Evolutionary conservation across 2,888 invertebrate species (phyloP), one percentile per base, ranked within the genome.

Genomic region (Drepanosiphum platanoidis): DNA sequence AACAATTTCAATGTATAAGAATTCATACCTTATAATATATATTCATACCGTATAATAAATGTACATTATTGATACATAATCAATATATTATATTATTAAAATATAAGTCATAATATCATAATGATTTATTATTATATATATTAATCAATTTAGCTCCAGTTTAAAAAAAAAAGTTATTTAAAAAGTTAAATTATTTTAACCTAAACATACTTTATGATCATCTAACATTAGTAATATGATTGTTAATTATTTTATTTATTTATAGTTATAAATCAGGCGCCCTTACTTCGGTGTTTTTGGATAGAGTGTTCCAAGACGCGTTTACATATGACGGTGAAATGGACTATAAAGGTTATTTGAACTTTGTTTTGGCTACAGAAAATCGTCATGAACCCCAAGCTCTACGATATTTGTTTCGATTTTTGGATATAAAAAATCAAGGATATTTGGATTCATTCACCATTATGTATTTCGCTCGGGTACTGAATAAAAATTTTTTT

Each of bases 321-420:
- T 92, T 97, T 5, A 98, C 98, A 0, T 98, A 97, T 89, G 96
- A 97, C 88, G 96, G 95, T 0, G 96, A 97, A 90, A 96, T 97
- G 95, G 98, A 99, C 90, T 99, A 98, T 91, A 98, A 98, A 90
- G 97, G 97, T 0, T 99, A 97, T 90, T 91, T 99, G 36, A 97
- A 98, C 89, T 94, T 99, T 89, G 97, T 97, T 0, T 91, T 98
- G 52, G 98, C 98, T 0, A 90, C 98, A 87, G 97, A 98, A 90
- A 97, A 98, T 91, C 92, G 96, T 32, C 93, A 94, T 87, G 97
- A 98, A 89, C 96, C 97, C 0, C 96, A 97, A 88, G 94, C 97
- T 0, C 91, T 98, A 36, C 95, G 97, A 52, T 98, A 97, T 89
- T 91, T 99, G 80, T 98, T 98, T 90, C 91, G 95, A 52, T 95